These are phyloP conservation scores for Echeneis naucrates DNA, from an alignment of 2,797 vertebrate genomes.

Conservation along the genomic window DNA sequence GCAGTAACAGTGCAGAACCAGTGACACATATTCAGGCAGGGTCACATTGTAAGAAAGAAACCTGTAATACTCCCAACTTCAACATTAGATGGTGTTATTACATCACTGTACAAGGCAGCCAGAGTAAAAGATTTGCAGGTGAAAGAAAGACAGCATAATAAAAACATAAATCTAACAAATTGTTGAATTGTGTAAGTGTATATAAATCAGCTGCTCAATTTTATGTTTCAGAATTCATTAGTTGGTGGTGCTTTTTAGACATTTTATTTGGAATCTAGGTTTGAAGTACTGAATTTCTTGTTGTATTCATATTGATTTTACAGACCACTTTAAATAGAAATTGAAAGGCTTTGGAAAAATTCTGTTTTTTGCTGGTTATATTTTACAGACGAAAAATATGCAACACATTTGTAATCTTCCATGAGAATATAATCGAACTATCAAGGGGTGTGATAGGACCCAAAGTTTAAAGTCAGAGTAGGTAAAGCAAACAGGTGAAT, in stretches of 20 bases:
- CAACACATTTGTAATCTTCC: too few relatives aligned
- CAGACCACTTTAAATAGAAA: too few relatives aligned
- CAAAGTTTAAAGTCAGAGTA: too few relatives aligned
- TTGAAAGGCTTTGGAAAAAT: too few relatives aligned
- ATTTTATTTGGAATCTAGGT: not conserved
- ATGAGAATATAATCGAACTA: too few relatives aligned
- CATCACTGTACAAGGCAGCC: not conserved
- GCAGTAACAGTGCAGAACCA: constrained; percentile 16
- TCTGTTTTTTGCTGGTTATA: not conserved
- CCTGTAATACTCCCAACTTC: constrained; percentile 7
- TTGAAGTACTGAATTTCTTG: not conserved
- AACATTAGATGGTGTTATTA: constrained; percentile 52
- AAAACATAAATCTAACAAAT: not conserved
- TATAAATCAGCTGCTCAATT: too few relatives aligned
- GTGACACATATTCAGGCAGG: not conserved
- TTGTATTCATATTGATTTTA: too few relatives aligned
- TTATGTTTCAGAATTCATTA: not conserved
- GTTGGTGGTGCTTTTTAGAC: too few relatives aligned
- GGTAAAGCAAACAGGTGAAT: too few relatives aligned
- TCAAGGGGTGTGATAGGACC: too few relatives aligned
- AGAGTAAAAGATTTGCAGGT: not conserved
- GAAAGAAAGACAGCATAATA: not conserved
- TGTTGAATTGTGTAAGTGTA: too few relatives aligned
- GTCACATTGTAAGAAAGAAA: not conserved
- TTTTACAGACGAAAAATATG: too few relatives aligned